phyloP scores from a whole-genome alignment of 2,888 invertebrate species.

The Pyrrhosoma nymphula region DNA sequence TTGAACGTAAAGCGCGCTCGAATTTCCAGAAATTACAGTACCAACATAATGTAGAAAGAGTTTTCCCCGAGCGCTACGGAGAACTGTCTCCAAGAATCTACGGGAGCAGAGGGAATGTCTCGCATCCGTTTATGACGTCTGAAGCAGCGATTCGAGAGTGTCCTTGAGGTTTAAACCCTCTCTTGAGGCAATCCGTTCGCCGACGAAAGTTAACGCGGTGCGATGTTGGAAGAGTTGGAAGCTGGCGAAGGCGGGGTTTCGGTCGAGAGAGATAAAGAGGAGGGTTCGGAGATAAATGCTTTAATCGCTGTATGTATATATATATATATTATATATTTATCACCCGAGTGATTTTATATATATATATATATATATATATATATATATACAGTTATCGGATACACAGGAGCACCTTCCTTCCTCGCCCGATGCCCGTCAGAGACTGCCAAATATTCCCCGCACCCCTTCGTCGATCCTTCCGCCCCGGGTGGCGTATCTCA shows the following conservation, averaged over 20 bases:
- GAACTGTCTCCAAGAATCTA: neutral
- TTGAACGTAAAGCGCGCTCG: neutral
- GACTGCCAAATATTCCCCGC: neutral
- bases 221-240: neutral
- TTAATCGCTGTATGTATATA: neutral
- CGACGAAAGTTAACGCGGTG: neutral
- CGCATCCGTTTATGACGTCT: neutral
- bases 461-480: neutral
- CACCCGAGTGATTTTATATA: no score
- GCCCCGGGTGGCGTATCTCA: conserved; percentile 18
- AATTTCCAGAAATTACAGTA: neutral
- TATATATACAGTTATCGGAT: neutral
- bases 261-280: neutral
- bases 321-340: neutral
- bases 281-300: neutral
- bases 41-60: neutral
- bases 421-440: neutral
- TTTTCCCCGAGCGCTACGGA: neutral
- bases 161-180: neutral
- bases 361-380: neutral
- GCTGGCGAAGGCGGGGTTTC: neutral
- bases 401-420: neutral
- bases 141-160: neutral
- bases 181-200: neutral
- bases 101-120: neutral